Conservation (phyloP, 2,113 vertebrate genomes). For the Morphnarchus princeps region DNA sequence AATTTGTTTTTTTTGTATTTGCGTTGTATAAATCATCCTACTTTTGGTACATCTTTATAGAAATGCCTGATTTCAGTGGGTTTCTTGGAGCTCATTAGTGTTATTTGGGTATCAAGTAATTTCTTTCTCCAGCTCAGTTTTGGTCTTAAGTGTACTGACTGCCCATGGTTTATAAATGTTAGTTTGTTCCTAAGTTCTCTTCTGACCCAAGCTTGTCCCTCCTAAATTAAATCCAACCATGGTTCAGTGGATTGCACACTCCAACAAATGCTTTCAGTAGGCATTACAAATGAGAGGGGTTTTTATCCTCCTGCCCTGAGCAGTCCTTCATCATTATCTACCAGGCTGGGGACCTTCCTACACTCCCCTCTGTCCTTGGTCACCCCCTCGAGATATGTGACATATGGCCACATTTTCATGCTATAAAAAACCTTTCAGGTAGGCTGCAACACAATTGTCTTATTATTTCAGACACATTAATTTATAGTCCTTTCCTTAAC, state of each 20-base stretch:
- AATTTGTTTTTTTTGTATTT: neutral
- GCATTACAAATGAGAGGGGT: neutral
- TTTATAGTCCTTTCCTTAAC: neutral
- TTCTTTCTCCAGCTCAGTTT: neutral
- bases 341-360: neutral
- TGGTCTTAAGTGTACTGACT: neutral
- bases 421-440: neutral
- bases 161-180: neutral
- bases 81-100: neutral
- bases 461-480: neutral
- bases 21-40: neutral
- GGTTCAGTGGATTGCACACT: neutral
- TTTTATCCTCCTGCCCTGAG: neutral
- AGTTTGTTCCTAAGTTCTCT: neutral
- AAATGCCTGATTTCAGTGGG: neutral
- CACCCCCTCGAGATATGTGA: neutral
- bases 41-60: neutral
- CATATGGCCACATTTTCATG: neutral
- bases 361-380: accelerated
- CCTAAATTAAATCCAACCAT: neutral
- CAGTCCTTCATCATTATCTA: neutral
- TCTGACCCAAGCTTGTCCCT: neutral
- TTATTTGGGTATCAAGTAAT: neutral
- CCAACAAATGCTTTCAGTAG: neutral
- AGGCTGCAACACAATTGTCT: neutral